Evolutionary conservation across 2,113 vertebrate genomes (phyloP), one percentile per base, ranked within the genome.

Genomic region (Gopherus evgoodei): DNA sequence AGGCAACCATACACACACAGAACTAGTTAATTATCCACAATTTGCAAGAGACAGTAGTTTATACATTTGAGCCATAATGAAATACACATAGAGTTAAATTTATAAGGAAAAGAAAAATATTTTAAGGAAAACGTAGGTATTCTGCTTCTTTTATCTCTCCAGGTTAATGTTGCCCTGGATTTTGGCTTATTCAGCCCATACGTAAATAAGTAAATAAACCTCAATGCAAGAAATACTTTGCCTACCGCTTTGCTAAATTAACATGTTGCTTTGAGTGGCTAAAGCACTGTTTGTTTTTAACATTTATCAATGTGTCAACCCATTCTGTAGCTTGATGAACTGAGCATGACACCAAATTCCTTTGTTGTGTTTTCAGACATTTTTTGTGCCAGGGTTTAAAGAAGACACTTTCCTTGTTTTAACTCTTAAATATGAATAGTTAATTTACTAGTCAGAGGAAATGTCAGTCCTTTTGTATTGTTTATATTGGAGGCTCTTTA

Each of bases 311-410:
- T 8, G 57, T 84, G 3, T 2, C 42, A 92, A 81, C 47, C 81
- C 1, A 19, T 0, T 0, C 56, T 59, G 82, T 35, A 92, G n/a
- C 13, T 2, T 5, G 44, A 3, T 13, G 31, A 79, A 22, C 75
- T 92, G 85, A 81, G 19, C 72, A 9, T 19, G 16, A 49, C 9
- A 25, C 1, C 19, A 47, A 50, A 29, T 81, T 79, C 10, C 16
- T 82, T 38, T 42, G 2, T 14, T 22, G 21, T 0, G 1, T 78
- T 88, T 91, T 62, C 35, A 49, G 16, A 19, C 2, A 78, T 87
- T 25, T 29, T 24, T 56, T 82, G 59, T 11, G 10, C 72, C 4
- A 1, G 21, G 8, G 8, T 25, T 76, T 38, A 13, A 86, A 16
- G 8, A 16, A 56, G 35, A 53, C 5, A n/a, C 11, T 92, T 57